These are phyloP conservation scores for Siderastrea siderea DNA, from an alignment of 92 coral and sea anemone species.

Conservation along the genomic window DNA sequence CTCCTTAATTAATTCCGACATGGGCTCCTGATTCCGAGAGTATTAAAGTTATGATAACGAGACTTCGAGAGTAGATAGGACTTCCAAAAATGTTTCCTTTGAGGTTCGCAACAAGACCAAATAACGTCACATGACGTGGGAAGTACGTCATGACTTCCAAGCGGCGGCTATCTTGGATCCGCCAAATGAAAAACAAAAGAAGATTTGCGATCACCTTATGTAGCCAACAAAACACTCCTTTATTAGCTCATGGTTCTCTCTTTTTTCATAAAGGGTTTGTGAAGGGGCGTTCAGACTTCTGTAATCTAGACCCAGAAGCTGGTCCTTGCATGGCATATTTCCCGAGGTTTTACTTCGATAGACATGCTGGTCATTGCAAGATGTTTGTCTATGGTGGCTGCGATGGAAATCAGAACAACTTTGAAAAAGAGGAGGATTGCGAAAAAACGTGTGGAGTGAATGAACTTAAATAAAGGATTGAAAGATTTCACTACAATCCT, in stretches of 20 bases:
- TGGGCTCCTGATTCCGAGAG: no score
- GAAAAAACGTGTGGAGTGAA: constrained; percentile 48
- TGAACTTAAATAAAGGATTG: not conserved
- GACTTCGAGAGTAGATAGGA: no score
- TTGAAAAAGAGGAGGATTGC: constrained; percentile 61
- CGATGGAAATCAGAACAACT: constrained; percentile 74
- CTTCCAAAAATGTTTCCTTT: no score
- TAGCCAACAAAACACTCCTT: not conserved
- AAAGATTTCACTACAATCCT: not conserved
- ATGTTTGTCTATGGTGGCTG: constrained; percentile 84
- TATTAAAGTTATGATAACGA: no score
- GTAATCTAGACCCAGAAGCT: constrained; percentile 55
- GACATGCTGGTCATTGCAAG: constrained; percentile 43
- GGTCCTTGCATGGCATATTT: constrained; percentile 82
- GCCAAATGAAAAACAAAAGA: no score
- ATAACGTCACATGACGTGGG: no score
- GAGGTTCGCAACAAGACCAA: no score
- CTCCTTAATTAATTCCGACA: no score
- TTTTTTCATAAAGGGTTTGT: constrained; percentile 19
- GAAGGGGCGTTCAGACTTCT: constrained; percentile 54
- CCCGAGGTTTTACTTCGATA: constrained; percentile 69
- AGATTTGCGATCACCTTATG: no score
- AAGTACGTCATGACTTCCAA: no score
- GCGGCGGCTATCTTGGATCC: no score
- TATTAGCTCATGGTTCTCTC: not conserved